Base-by-base conservation (phyloP, 2,888 invertebrate species). In the Archips crataeganus region DNA sequence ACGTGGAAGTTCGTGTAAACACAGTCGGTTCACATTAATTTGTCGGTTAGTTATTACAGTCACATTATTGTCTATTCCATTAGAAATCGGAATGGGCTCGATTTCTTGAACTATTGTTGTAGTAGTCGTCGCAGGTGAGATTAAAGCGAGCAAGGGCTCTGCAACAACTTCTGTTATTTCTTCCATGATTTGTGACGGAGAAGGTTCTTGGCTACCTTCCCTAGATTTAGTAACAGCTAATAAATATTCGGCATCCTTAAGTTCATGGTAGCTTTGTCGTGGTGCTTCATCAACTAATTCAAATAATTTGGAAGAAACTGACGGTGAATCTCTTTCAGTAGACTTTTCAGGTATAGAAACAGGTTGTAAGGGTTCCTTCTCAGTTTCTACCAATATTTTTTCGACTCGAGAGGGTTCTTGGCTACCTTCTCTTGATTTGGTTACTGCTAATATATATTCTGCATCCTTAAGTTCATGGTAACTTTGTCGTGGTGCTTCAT, bases 381-480 rank as follows among this genome's bases (percentile, higher is more conserved):
- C 34, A 51, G 15, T 23, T 60, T 70, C 65, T 4, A 13, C 6
- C 45, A 34, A 10, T 15, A 69, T 74, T 68, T 76, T 73, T 60
- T 60, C 39, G 32, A 36, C 34, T 64, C 59, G 73, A 39, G 71
- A 73, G 11, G 78, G 15, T 75, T 83, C 80, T 66, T 76, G 76
- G 45, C 77, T 81, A 32, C 69, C 36, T 76, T 81, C 77, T 61
- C 74, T 79, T 42, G 82, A 80, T 62, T 78, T 81, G 3, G 78
- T 75, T 15, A 77, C 51, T 45, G 83, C 88, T 4, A 84, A 77
- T 65, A 82, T 64, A 63, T 77, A 57, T 78, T 88, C 87, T 8
- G 87, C 85, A 75, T 86, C 87, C 61, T 71, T 77, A 57, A 87
- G 78, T 70, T 84, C 82, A 42, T 84, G 81, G 77, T 85, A 86